Evolutionary conservation across 2,797 vertebrate species (phyloP).

Genomic region (Ctenosaura bakeri): DNA sequence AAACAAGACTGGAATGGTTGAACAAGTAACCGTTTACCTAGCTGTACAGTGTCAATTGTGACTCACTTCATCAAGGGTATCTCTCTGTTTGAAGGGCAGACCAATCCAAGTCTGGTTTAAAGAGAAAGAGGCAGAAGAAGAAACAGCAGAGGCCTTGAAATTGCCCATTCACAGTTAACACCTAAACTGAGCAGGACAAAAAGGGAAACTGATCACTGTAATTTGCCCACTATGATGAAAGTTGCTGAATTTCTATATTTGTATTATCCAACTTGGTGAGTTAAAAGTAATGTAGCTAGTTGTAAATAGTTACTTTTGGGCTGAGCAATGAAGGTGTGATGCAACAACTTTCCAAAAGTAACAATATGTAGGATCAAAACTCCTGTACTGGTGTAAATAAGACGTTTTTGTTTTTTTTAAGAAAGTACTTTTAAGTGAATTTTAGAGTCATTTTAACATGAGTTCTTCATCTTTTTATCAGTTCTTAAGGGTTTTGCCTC

Average conservation of each 20-base stretch:
- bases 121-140: background rate
- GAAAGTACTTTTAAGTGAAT: no score
- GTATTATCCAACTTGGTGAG: no score
- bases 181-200: background rate
- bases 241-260: background rate
- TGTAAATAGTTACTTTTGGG: no score
- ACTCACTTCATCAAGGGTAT: background rate
- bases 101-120: background rate
- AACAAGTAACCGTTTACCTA: background rate
- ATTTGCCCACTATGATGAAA: background rate
- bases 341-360: no score
- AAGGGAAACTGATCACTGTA: background rate
- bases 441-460: no score
- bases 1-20: background rate
- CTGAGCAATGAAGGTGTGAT: no score
- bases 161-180: background rate
- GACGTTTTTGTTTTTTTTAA: no score
- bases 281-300: no score
- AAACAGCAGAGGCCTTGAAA: background rate
- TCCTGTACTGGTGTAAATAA: no score
- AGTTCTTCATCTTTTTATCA: no score
- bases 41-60: background rate
- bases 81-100: background rate
- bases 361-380: no score
- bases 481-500: no score